A percentile compares a stretch with the other conserved stretches of the same genome.
Conservation (phyloP, 2,888 invertebrate species). For the Dryocosmus kuriphilus region DNA sequence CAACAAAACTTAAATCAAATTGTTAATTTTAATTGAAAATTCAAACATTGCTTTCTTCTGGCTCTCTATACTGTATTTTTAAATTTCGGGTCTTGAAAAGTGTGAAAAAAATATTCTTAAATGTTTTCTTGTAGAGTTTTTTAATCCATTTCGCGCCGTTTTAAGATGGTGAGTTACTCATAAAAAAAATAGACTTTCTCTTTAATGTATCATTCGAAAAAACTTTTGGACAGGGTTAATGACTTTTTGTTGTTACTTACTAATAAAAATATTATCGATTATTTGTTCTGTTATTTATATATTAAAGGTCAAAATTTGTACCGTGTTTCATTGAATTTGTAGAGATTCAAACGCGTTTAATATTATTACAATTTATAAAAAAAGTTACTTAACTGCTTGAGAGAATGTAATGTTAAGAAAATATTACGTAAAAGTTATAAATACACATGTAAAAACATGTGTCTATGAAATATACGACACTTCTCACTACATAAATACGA, state of each 20-base stretch:
- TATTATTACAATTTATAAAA: background rate
- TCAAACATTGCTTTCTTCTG: background rate
- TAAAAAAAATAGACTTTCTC: background rate
- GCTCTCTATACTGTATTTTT: background rate
- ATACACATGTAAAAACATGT: too few relatives aligned
- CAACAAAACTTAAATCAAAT: background rate
- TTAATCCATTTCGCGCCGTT: too few relatives aligned
- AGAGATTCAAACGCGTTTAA: constrained; percentile 53
- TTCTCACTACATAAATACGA: background rate
- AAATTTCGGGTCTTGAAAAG: background rate
- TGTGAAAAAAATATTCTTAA: background rate
- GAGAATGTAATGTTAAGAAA: background rate
- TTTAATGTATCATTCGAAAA: background rate
- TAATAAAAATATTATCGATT: constrained; percentile 43
- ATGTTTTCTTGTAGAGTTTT: background rate
- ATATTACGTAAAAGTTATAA: too few relatives aligned
- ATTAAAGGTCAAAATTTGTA: constrained; percentile 76
- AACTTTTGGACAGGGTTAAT: constrained; percentile 29
- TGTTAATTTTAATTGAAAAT: background rate
- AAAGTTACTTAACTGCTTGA: background rate
- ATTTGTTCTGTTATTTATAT: constrained; percentile 43
- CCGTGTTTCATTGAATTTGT: constrained; percentile 67
- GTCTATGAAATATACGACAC: background rate
- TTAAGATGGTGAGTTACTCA: background rate
- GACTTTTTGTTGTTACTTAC: constrained; percentile 46